These are phyloP conservation scores for Lepeophtheirus salmonis DNA, from an alignment of 1,140 invertebrate genomes.

Conservation along the genomic window DNA sequence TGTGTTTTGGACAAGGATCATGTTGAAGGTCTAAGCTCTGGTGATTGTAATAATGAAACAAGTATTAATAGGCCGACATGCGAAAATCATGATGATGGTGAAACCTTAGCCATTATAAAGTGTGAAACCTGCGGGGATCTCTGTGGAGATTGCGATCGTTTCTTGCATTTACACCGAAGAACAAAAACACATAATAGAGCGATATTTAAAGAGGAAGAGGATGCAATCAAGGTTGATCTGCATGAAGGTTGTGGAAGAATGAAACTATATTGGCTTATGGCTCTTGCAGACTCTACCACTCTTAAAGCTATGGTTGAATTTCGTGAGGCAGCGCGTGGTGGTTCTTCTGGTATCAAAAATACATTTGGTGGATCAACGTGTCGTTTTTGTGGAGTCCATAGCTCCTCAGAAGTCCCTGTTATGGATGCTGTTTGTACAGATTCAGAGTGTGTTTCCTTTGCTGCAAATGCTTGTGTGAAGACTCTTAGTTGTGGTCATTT, in stretches of 20 bases:
- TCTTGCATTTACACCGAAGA: conserved; percentile 71
- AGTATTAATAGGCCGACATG: conserved; percentile 47
- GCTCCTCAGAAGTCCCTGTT: conserved; percentile 59
- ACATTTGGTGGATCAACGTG: conserved; percentile 42
- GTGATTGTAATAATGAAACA: conserved; percentile 40
- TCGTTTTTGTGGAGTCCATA: conserved; percentile 68
- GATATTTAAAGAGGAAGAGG: conserved; percentile 86
- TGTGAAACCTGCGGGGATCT: conserved; percentile 77
- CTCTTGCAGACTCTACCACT: conserved; percentile 73
- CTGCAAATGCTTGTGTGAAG: conserved; percentile 60
- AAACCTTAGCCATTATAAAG: conserved; percentile 73
- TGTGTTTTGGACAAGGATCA: conserved; percentile 80
- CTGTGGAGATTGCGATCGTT: conserved; percentile 85
- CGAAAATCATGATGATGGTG: conserved; percentile 88
- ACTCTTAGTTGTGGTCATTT: conserved; percentile 68
- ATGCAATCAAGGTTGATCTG: conserved; percentile 63
- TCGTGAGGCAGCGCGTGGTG: conserved; percentile 41
- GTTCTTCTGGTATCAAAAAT: conserved; percentile 10
- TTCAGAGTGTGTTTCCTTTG: conserved; percentile 75
- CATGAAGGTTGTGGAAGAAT: conserved; percentile 88
- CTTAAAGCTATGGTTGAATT: conserved; percentile 78
- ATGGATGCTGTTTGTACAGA: conserved; percentile 84
- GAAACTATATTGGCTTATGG: conserved; percentile 83
- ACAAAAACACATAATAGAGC: conserved; percentile 61
- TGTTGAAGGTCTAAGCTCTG: conserved; percentile 57